Conservation (phyloP, 2,797 vertebrate species). For the Cirrhinus mrigala region DNA sequence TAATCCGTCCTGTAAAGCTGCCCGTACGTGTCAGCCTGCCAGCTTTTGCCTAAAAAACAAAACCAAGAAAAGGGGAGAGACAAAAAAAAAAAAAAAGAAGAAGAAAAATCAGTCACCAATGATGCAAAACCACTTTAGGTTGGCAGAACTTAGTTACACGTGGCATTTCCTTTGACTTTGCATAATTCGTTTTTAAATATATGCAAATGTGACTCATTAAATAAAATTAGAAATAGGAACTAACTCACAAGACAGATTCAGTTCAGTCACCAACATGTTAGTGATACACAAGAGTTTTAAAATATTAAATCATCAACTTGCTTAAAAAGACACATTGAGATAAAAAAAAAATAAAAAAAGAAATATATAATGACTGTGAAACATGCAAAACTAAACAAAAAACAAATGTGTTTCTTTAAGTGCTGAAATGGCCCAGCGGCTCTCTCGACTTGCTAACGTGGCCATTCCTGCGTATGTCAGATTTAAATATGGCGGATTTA, state of each 20-base stretch:
- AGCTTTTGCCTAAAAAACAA: conserved; percentile 88
- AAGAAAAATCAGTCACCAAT: no score
- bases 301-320: not conserved
- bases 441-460: conserved; percentile 47
- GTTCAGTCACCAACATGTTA: not conserved
- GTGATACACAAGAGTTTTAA: not conserved
- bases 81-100: not conserved
- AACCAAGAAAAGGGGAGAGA: not conserved
- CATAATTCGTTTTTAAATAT: not conserved
- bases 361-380: not conserved
- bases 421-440: conserved; percentile 23
- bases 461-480: conserved; percentile 39
- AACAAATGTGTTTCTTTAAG: not conserved
- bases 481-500: conserved; percentile 41
- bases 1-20: conserved; percentile 99
- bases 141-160: conserved; percentile 1
- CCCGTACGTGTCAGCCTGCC: conserved; percentile 96
- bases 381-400: not conserved
- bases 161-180: not conserved
- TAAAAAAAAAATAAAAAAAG: not conserved
- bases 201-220: conserved; percentile 1
- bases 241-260: not conserved
- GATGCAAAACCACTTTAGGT: conserved; percentile 1
- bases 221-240: not conserved
- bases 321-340: no score